These are phyloP conservation scores for Tortricodes alternella DNA, from an alignment of 2,888 invertebrate species.

Conservation along the genomic window DNA sequence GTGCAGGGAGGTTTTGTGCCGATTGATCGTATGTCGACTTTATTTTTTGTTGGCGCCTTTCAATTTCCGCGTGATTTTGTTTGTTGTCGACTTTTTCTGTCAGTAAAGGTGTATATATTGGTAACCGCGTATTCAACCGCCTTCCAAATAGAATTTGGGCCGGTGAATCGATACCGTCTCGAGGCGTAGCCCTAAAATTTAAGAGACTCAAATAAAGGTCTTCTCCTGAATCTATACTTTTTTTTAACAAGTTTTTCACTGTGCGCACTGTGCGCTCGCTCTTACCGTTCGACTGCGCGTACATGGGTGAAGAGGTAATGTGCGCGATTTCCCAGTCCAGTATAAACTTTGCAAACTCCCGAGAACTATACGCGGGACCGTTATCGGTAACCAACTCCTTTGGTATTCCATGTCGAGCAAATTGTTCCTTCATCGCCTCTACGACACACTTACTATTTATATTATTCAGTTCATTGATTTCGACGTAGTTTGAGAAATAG, in stretches of 20 bases:
- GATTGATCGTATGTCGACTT: too few relatives aligned
- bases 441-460: constrained; percentile 21
- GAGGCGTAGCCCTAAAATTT: not conserved
- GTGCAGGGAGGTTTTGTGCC: too few relatives aligned
- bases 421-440: constrained; percentile 20
- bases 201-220: not conserved
- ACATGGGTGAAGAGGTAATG: constrained; percentile 23
- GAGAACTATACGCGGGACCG: constrained; percentile 24
- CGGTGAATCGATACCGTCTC: not conserved
- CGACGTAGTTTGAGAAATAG: constrained; percentile 28
- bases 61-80: too few relatives aligned
- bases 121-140: not conserved
- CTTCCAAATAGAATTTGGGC: not conserved
- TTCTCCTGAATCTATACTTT: not conserved
- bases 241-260: not conserved
- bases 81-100: too few relatives aligned
- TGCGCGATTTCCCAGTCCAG: constrained; percentile 22
- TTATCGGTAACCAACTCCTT: constrained; percentile 28
- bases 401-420: constrained; percentile 30
- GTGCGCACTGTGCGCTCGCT: constrained; percentile 14
- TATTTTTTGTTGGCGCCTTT: too few relatives aligned
- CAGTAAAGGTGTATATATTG: not conserved
- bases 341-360: constrained; percentile 27
- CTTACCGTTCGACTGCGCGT: constrained; percentile 26
- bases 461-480: constrained; percentile 9